Evolutionary conservation across 2,888 invertebrate species (phyloP).

Genomic region (Heliconius cydno): DNA sequence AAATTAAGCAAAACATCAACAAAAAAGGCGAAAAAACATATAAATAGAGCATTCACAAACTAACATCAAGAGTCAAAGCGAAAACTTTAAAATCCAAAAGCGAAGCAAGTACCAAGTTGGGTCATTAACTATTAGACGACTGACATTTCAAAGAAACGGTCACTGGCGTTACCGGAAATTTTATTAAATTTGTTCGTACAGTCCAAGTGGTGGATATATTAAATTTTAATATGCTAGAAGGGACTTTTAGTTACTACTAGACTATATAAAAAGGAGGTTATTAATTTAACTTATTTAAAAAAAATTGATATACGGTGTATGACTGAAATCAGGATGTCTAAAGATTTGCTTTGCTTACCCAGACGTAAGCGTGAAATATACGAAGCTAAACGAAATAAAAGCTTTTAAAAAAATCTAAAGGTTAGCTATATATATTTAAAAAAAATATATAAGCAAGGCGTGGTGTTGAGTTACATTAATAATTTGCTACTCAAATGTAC

Average conservation of each 20-base stretch:
- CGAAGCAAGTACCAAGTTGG: background rate
- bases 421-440: too few relatives aligned
- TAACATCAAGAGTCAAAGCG: slow-evolving; percentile 9
- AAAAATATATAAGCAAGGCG: too few relatives aligned
- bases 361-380: too few relatives aligned
- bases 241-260: background rate
- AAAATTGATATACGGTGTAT: too few relatives aligned
- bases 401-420: too few relatives aligned
- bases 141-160: slow-evolving; percentile 23
- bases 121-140: slow-evolving; percentile 27
- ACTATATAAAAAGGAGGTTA: too few relatives aligned
- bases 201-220: slow-evolving; percentile 5
- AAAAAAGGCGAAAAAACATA: background rate
- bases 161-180: slow-evolving; percentile 15
- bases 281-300: too few relatives aligned
- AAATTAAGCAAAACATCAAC: background rate
- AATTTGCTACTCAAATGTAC: too few relatives aligned
- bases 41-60: slow-evolving; percentile 1
- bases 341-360: too few relatives aligned
- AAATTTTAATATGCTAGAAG: background rate
- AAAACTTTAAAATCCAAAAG: slow-evolving; percentile 20
- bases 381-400: too few relatives aligned
- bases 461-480: too few relatives aligned
- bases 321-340: too few relatives aligned
- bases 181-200: slow-evolving; percentile 32